Percentiles rank a stretch among this genome's conserved stretches.
These are phyloP conservation scores for Rostratula benghalensis DNA, from an alignment of 2,113 vertebrate genomes.

Conservation along the genomic window DNA sequence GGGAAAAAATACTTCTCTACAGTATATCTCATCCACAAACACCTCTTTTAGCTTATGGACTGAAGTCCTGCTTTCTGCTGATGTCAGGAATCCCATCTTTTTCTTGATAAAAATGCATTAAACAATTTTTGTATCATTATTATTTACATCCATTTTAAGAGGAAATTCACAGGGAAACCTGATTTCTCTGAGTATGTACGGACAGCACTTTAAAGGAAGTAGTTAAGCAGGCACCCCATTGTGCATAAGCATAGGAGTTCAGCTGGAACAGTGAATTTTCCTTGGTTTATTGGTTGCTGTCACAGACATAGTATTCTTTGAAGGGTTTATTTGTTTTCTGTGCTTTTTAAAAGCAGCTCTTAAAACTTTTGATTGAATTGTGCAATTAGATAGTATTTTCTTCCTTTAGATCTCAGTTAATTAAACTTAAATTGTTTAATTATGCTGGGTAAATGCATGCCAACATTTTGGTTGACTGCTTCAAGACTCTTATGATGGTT, in stretches of 20 bases:
- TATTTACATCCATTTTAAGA: background rate
- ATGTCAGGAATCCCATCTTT: background rate
- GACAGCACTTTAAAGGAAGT: constrained; percentile 20
- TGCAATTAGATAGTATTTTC: background rate
- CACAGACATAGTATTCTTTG: constrained; percentile 14
- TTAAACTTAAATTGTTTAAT: background rate
- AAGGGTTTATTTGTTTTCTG: constrained; percentile 12
- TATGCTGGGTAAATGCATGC: background rate
- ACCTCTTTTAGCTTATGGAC: background rate
- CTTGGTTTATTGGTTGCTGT: constrained; percentile 36
- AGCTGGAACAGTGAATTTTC: constrained; percentile 25
- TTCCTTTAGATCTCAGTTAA: background rate
- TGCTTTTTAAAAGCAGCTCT: constrained; percentile 35
- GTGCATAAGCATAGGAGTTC: background rate
- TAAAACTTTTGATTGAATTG: constrained; percentile 25
- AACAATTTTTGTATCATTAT: background rate
- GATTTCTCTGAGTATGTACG: background rate
- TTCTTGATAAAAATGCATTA: background rate
- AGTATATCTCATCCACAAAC: background rate
- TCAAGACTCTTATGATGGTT: background rate
- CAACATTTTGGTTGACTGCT: background rate
- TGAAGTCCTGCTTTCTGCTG: background rate
- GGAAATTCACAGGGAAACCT: background rate
- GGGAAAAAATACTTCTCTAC: background rate
- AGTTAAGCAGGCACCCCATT: constrained; percentile 37